These are phyloP conservation scores for Notarius lentiginosus DNA, from an alignment of 2,113 vertebrate species.

Conservation along the genomic window DNA sequence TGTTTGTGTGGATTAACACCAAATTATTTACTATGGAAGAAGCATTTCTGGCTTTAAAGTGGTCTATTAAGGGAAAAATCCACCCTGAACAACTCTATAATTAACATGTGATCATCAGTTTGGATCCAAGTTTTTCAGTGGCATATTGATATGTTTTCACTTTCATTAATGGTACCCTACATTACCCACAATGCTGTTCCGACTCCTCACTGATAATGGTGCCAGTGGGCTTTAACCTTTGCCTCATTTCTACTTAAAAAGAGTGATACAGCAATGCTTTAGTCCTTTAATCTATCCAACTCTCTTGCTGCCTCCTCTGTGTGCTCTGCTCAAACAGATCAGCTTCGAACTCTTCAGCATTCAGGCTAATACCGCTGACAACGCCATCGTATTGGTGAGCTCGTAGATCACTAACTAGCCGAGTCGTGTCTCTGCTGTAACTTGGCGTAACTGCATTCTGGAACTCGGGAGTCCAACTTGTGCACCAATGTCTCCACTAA, in stretches of 20 bases:
- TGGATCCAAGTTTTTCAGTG: too few species aligned
- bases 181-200: conserved; percentile 1
- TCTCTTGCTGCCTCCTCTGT: neutral
- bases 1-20: neutral
- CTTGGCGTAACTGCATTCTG: neutral
- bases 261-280: neutral
- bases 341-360: too few species aligned
- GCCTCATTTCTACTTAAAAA: neutral
- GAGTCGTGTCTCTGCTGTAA: too few species aligned
- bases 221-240: neutral
- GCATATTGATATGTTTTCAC: neutral
- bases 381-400: too few species aligned
- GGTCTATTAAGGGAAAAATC: neutral
- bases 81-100: neutral
- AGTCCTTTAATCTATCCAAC: neutral
- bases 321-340: neutral
- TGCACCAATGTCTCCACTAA: neutral
- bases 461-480: neutral
- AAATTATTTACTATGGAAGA: neutral
- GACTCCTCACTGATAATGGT: neutral
- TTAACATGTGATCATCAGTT: neutral
- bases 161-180: neutral
- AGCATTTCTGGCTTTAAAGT: neutral
- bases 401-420: too few species aligned
- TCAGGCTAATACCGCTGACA: neutral